Evolutionary conservation across 2,113 vertebrate genomes (phyloP).

Genomic region (Dendrocopos noguchii): DNA sequence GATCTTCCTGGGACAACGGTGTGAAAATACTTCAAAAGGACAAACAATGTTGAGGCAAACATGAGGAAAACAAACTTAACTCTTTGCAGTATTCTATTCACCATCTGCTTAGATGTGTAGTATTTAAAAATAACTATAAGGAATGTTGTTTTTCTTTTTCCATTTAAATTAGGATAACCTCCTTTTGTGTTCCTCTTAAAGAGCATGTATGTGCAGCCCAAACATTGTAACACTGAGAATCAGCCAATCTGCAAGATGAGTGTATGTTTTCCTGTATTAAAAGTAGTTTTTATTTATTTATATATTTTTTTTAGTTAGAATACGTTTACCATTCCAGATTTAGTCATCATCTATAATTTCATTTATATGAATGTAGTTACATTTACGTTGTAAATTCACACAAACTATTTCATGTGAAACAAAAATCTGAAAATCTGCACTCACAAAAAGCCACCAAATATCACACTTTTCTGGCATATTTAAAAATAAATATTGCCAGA

Average conservation of each 20-base stretch:
- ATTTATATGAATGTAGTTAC: not conserved
- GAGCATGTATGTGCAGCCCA: not conserved
- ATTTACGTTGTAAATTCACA: not conserved
- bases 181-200: not conserved
- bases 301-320: too few species aligned
- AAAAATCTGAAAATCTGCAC: not conserved
- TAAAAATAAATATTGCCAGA: not conserved
- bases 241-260: not conserved
- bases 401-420: not conserved
- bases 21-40: too few species aligned
- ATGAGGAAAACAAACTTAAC: too few species aligned
- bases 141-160: not conserved
- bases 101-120: not conserved
- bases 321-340: not conserved
- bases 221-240: not conserved
- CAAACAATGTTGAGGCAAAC: too few species aligned
- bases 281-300: not conserved
- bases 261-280: not conserved
- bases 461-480: accelerated
- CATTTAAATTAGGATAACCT: not conserved
- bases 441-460: not conserved
- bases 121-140: not conserved
- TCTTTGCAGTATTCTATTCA: not conserved
- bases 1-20: too few species aligned
- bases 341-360: not conserved